Conservation (phyloP, 2,797 vertebrate species). For the Squalus acanthias region DNA sequence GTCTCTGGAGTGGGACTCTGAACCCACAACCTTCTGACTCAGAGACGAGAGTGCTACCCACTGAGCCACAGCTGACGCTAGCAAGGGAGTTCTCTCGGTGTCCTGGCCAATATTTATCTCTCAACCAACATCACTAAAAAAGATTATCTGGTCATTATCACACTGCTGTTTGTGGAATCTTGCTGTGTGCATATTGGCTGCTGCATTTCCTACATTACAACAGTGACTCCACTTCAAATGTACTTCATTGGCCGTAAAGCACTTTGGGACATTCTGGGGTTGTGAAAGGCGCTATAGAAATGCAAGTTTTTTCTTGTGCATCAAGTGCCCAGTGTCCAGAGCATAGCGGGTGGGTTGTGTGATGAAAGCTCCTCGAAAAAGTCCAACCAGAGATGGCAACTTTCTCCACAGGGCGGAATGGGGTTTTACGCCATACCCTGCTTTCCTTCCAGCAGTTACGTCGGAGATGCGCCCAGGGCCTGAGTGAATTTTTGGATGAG, state of each 20-base stretch:
- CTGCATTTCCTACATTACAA: neutral
- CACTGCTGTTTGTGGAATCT: neutral
- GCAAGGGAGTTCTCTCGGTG: neutral
- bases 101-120: neutral
- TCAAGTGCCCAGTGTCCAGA: too few species aligned
- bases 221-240: neutral
- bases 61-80: too few species aligned
- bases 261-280: neutral
- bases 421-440: neutral
- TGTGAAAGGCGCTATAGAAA: neutral
- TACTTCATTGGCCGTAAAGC: neutral
- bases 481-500: neutral
- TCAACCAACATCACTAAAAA: neutral
- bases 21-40: too few species aligned
- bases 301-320: neutral
- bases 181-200: neutral
- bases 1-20: too few species aligned
- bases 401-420: too few species aligned
- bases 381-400: neutral
- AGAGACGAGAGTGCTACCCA: too few species aligned
- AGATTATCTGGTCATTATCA: too few species aligned
- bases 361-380: neutral
- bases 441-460: neutral
- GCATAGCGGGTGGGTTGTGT: neutral
- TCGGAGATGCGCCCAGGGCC: neutral